Percentiles rank a stretch among this genome's conserved stretches.
phyloP scores from a whole-genome alignment of 2,888 invertebrate genomes.

The Alsophila aescularia region DNA sequence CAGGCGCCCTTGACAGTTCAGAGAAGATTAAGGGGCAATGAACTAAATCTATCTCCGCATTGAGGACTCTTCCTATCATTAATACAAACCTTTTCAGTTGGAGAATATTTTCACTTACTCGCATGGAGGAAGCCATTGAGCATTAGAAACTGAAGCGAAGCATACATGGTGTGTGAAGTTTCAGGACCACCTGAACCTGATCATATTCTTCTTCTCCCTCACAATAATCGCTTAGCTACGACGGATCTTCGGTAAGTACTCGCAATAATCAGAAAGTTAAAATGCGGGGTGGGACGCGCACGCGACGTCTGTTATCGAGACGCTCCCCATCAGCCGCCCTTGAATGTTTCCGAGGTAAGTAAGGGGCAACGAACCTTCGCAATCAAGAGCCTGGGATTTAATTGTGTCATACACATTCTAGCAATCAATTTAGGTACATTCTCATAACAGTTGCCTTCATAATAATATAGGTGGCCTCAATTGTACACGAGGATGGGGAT shows the following conservation, averaged over 20 bases:
- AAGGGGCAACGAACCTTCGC: slow-evolving; percentile 60
- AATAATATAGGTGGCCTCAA: slow-evolving; percentile 8
- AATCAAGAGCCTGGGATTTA: slow-evolving; percentile 9
- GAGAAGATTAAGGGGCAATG: slow-evolving; percentile 62
- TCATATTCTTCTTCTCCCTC: too few relatives aligned
- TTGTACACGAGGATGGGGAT: slow-evolving; percentile 7
- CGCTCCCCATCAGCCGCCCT: slow-evolving; percentile 63
- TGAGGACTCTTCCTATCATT: background rate
- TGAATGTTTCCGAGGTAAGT: slow-evolving; percentile 62
- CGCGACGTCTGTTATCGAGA: slow-evolving; percentile 40
- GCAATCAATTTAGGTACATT: slow-evolving; percentile 1
- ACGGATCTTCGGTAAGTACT: too few relatives aligned
- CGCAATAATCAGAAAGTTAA: background rate
- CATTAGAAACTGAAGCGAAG: too few relatives aligned
- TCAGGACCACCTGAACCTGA: too few relatives aligned
- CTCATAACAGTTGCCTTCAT: slow-evolving; percentile 7
- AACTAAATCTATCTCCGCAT: slow-evolving; percentile 26
- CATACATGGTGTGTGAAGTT: too few relatives aligned
- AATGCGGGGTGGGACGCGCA: slow-evolving; percentile 48
- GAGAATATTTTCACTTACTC: background rate
- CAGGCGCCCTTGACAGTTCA: slow-evolving; percentile 69
- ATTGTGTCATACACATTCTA: slow-evolving; percentile 3
- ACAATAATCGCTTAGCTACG: too few relatives aligned
- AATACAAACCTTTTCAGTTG: background rate
- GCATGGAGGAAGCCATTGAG: too few relatives aligned